Base-by-base conservation (phyloP, 2,113 vertebrate species). In the Bubo scandiacus region DNA sequence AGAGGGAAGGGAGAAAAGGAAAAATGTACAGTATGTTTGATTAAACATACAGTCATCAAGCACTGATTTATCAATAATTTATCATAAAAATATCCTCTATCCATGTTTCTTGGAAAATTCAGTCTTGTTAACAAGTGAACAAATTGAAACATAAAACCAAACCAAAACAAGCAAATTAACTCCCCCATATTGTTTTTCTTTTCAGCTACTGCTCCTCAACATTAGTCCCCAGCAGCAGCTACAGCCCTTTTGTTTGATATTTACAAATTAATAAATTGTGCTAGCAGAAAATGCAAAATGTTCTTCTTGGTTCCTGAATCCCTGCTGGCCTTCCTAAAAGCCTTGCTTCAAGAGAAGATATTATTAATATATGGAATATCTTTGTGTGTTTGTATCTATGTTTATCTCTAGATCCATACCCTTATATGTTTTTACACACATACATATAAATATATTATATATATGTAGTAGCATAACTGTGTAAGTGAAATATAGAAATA, bases 11-110 rank as follows among this genome's bases (percentile, higher is more conserved):
- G 93, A 96, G 86, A 84, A 79, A 96, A 96, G 95, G 96, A 93
- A 98, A 93, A 96, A 95, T 90, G 89, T 90, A 93, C 70, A 96
- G 94, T 97, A 97, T 96, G 97, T 97, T 96, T 98, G 86, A 97
- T 98, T 89, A 97, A 97, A 96, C 77, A 63, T 47, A 88, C 38
- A 96, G 83, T 80, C 52, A 68, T 54, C 22, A 91, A 93, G 36
- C 66, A 95, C 45, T 57, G 29, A 54, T 68, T 58, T 93, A 91
- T 61, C 89, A 92, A 92, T 82, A 30, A 88, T 52, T 89, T 90
- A 45, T 81, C 55, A 87, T 61, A 32, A 68, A 70, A 72, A 51
- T 59, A 70, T 54, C 32, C n/a, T 34, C 70, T 80, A 52, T 42
- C 15, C 14, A 16, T 17, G 40, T 86, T 47, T 22, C 40, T 81